Percentiles rank a stretch among this genome's conserved stretches.
These are phyloP conservation scores for Ylistrum balloti DNA, from an alignment of 1,140 invertebrate genomes.

Conservation along the genomic window DNA sequence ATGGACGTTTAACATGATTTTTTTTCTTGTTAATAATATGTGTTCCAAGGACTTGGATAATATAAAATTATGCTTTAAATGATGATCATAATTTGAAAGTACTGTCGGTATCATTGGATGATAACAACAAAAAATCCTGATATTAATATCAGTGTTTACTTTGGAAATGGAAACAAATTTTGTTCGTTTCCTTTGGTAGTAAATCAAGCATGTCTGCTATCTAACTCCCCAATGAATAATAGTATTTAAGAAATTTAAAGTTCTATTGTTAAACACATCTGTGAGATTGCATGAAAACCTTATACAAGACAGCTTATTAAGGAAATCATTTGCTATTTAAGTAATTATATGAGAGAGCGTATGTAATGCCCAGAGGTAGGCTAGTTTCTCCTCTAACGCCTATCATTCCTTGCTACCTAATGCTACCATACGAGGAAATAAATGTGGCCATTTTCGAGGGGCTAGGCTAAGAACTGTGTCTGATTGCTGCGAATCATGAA, in stretches of 20 bases:
- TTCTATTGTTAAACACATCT: conserved; percentile 39
- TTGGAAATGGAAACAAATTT: conserved; percentile 38
- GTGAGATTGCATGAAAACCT: conserved; percentile 19
- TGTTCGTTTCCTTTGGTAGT: conserved; percentile 14
- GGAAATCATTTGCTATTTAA: conserved; percentile 47
- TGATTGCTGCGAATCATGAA: conserved; percentile 42
- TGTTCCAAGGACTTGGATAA: background rate
- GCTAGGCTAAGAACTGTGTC: conserved; percentile 29
- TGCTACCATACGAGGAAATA: conserved; percentile 14
- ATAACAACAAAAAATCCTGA: background rate
- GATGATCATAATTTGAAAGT: background rate
- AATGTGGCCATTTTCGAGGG: background rate
- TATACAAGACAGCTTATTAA: conserved; percentile 40
- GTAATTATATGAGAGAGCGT: conserved; percentile 43
- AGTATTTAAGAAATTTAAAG: conserved; percentile 36
- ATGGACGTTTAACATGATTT: background rate
- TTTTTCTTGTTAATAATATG: background rate
- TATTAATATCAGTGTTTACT: conserved; percentile 4
- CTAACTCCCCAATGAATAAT: conserved; percentile 18
- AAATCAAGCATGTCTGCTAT: conserved; percentile 34
- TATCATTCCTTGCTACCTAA: conserved; percentile 40
- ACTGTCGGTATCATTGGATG: background rate
- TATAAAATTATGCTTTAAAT: background rate
- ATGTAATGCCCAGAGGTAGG: conserved; percentile 18
- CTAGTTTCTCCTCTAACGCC: background rate